Conservation (phyloP, 2,797 vertebrate genomes). For the Tarsius wallacei region DNA sequence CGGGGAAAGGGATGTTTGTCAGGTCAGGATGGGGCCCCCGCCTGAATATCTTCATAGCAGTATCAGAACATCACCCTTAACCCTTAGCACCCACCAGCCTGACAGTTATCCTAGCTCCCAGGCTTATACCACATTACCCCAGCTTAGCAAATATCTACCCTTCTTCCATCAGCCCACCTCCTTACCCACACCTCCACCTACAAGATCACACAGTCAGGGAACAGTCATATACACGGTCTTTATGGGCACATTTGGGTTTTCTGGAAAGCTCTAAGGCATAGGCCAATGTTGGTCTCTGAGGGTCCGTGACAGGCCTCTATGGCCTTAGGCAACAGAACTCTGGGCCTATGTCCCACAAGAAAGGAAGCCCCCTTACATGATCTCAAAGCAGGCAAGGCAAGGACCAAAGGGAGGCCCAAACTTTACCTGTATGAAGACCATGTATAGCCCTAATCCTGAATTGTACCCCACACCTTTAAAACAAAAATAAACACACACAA, state of each 20-base stretch:
- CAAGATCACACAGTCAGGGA: not conserved
- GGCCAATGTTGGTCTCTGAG: not conserved
- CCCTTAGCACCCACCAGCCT: not conserved
- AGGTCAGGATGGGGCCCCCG: not conserved
- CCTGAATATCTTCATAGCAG: conserved; percentile 5
- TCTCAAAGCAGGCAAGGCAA: too few relatives aligned
- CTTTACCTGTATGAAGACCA: too few relatives aligned
- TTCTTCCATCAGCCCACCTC: not conserved
- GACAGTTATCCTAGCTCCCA: not conserved
- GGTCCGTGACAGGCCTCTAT: not conserved
- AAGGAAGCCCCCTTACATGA: not conserved
- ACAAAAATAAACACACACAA: too few relatives aligned
- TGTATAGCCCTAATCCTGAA: too few relatives aligned
- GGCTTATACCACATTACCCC: not conserved
- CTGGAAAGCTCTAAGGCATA: not conserved
- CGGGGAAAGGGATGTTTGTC: not conserved
- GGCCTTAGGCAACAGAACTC: not conserved
- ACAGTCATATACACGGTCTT: not conserved
- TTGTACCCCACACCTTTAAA: too few relatives aligned
- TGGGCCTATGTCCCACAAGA: not conserved
- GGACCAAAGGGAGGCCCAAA: too few relatives aligned
- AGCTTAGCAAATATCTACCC: not conserved
- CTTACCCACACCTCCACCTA: not conserved
- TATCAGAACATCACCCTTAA: not conserved
- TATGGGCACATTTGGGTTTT: not conserved